phyloP scores from a whole-genome alignment of 30 jellyfish, hydroid and myxozoan species.

The Turritopsis rubra region DNA sequence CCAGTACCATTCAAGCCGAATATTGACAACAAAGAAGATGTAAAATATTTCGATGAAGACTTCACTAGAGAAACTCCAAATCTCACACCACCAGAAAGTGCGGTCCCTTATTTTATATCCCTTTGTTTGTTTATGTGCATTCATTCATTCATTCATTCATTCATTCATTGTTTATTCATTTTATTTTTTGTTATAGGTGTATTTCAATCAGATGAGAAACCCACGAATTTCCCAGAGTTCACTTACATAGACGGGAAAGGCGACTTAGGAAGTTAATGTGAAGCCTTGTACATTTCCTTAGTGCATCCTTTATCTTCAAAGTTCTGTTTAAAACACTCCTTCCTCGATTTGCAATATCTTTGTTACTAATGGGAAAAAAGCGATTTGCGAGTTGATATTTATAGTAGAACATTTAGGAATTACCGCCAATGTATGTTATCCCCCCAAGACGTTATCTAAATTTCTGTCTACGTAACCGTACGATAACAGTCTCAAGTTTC shows the following conservation, averaged over 20 bases:
- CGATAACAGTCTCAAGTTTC: neutral
- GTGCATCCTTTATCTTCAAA: no score
- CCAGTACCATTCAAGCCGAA: constrained; percentile 87
- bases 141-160: neutral
- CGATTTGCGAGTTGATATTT: neutral
- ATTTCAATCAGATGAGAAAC: neutral
- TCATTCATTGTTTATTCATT: neutral
- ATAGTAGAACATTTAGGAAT: neutral
- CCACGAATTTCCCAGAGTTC: constrained; percentile 32
- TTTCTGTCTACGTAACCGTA: no score
- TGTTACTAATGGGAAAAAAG: no score
- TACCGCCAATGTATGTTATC: neutral
- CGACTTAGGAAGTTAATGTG: neutral
- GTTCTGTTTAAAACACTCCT: no score
- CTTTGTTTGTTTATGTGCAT: neutral
- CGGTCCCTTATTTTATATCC: neutral
- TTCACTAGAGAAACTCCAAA: constrained; percentile 88
- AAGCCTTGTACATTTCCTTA: neutral
- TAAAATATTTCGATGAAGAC: constrained; percentile 73
- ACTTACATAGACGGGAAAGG: constrained; percentile 12
- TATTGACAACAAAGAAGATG: constrained; percentile 60
- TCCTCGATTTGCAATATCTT: no score
- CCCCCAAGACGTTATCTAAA: neutral
- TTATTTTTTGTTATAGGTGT: neutral
- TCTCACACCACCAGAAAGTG: constrained; percentile 72